A percentile compares a stretch with the other conserved stretches of the same genome.
phyloP scores from a whole-genome alignment of 2,888 invertebrate genomes.

The Drosophila histrio region DNA sequence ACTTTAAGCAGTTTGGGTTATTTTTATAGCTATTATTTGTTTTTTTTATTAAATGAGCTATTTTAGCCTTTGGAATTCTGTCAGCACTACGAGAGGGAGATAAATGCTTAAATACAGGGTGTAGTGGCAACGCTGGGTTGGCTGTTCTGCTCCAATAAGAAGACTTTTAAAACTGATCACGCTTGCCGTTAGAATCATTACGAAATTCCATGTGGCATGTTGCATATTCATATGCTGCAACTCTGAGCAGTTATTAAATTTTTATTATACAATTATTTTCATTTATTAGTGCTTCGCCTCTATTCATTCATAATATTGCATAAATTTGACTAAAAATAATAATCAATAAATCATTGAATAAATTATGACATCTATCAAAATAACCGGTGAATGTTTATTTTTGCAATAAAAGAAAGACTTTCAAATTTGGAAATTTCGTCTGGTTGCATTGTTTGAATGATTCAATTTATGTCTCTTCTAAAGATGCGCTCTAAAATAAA shows the following conservation, averaged over 20 bases:
- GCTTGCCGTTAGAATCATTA: slow-evolving; percentile 71
- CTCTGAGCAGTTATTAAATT: slow-evolving; percentile 21
- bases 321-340: slow-evolving; percentile 18
- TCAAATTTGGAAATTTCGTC: slow-evolving; percentile 50
- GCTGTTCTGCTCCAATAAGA: slow-evolving; percentile 72
- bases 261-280: slow-evolving; percentile 61
- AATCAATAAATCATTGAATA: slow-evolving; percentile 10
- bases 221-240: slow-evolving; percentile 14
- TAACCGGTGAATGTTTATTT: slow-evolving; percentile 2
- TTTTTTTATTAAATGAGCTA: no score
- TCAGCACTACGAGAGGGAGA: no score
- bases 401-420: slow-evolving; percentile 37
- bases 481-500: slow-evolving; percentile 50
- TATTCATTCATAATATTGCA: slow-evolving; percentile 12
- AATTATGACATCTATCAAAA: slow-evolving; percentile 11
- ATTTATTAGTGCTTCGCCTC: slow-evolving; percentile 45
- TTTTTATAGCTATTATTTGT: no score
- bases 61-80: no score
- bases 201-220: slow-evolving; percentile 56
- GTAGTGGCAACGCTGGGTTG: slow-evolving; percentile 27
- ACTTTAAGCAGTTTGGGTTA: no score
- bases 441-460: slow-evolving; percentile 44
- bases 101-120: neutral
- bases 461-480: slow-evolving; percentile 53
- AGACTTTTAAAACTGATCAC: slow-evolving; percentile 17